Percentiles rank a stretch among this genome's conserved stretches.
Evolutionary conservation across 2,797 vertebrate genomes (phyloP).

Genomic region (Enteromius afrohamiltoni): DNA sequence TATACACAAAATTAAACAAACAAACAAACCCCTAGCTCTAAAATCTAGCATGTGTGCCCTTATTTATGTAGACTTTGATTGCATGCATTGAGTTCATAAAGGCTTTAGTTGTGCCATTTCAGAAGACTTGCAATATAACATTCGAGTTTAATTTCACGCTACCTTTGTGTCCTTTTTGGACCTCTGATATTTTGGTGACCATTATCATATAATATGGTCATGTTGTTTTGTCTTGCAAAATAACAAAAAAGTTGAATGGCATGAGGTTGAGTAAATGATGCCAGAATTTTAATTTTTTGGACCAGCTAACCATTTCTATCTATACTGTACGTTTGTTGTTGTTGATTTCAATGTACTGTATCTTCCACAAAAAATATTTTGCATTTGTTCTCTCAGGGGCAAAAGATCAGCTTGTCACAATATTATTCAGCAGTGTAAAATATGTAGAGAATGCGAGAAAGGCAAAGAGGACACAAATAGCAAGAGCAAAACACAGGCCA

Average conservation of each 20-base stretch:
- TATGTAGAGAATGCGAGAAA: background rate
- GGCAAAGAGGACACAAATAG: constrained; percentile 32
- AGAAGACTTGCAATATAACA: background rate
- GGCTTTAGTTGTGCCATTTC: background rate
- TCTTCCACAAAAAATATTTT: constrained; percentile 30
- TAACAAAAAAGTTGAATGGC: background rate
- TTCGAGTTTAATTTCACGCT: background rate
- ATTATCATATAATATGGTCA: background rate
- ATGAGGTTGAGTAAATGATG: background rate
- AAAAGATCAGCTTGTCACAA: constrained; percentile 25
- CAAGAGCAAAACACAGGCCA: constrained; percentile 24
- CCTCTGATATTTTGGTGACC: background rate
- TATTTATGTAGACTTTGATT: background rate
- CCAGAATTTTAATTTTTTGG: background rate
- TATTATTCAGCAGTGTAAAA: constrained; percentile 1
- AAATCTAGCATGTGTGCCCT: background rate
- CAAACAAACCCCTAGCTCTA: background rate
- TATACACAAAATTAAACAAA: too few relatives aligned
- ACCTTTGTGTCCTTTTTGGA: background rate
- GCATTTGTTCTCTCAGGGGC: constrained; percentile 15
- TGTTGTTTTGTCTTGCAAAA: background rate
- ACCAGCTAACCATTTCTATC: constrained; percentile 1
- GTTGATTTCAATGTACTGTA: background rate
- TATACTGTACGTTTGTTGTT: too few relatives aligned
- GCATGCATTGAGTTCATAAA: background rate